A percentile compares a stretch with the other conserved stretches of the same genome.
Evolutionary conservation across 2,888 invertebrate species (phyloP).

Genomic region (Pseudanteris insignis): DNA sequence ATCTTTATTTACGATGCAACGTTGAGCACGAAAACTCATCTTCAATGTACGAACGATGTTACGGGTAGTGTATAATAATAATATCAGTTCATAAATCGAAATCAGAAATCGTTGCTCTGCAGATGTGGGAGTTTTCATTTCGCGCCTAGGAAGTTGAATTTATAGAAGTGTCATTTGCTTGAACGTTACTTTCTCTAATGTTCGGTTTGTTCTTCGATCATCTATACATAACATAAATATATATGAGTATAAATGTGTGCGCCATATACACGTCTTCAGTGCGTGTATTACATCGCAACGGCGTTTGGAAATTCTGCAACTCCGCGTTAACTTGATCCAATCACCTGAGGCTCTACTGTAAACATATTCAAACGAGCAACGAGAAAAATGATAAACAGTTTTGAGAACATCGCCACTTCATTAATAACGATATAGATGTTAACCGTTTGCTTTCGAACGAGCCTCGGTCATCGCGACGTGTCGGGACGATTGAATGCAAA

Average conservation of each 20-base stretch:
- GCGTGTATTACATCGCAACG: slow-evolving; percentile 43
- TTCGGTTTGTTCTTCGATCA: slow-evolving; percentile 32
- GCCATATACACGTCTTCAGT: too few relatives aligned
- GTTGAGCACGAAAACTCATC: too few relatives aligned
- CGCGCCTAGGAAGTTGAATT: slow-evolving; percentile 33
- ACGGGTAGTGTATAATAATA: too few relatives aligned
- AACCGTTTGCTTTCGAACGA: slow-evolving; percentile 14
- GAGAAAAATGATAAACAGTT: slow-evolving; percentile 37
- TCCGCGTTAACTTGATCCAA: slow-evolving; percentile 41
- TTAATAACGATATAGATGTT: slow-evolving; percentile 40
- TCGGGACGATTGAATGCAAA: slow-evolving; percentile 1
- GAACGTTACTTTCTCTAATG: slow-evolving; percentile 38
- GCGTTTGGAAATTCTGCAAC: slow-evolving; percentile 44
- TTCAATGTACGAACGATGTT: too few relatives aligned
- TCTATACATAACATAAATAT: slow-evolving; percentile 30
- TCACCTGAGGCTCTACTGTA: slow-evolving; percentile 42
- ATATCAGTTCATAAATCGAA: slow-evolving; percentile 32
- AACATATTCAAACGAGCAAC: slow-evolving; percentile 40
- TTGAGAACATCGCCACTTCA: slow-evolving; percentile 23
- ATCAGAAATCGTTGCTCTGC: slow-evolving; percentile 19
- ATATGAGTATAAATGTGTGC: too few relatives aligned
- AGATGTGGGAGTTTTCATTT: slow-evolving; percentile 31
- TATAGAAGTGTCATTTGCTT: slow-evolving; percentile 37
- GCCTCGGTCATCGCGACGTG: neutral
- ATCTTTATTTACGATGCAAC: too few relatives aligned